phyloP scores from a whole-genome alignment of 2,113 vertebrate genomes.

The Centropus unirufus region DNA sequence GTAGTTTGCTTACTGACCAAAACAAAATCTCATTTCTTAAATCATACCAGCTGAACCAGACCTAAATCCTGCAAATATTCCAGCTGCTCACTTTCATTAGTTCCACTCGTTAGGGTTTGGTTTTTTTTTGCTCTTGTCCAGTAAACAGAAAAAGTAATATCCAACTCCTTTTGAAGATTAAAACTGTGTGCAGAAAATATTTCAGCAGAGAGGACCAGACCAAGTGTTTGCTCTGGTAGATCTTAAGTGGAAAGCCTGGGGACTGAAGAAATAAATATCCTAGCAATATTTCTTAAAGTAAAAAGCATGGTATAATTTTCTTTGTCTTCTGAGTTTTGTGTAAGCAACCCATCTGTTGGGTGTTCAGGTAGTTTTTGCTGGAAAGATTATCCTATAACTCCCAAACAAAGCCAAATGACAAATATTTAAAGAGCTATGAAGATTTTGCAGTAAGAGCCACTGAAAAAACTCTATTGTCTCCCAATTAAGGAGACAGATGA shows the following conservation, averaged over 20 bases:
- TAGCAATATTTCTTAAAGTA: not conserved
- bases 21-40: not conserved
- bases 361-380: constrained; percentile 21
- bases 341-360: not conserved
- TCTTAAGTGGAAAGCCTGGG: not conserved
- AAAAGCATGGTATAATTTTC: not conserved
- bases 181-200: not conserved
- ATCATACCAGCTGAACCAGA: not conserved
- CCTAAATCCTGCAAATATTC: not conserved
- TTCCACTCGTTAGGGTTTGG: not conserved
- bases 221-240: not conserved
- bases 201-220: not conserved
- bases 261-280: not conserved
- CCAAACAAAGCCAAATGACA: constrained; percentile 18
- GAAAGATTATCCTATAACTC: not conserved
- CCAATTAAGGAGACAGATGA: not conserved
- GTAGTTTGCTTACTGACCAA: not conserved
- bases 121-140: not conserved
- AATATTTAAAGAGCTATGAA: constrained; percentile 7
- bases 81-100: not conserved
- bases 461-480: not conserved
- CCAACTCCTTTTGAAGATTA: not conserved
- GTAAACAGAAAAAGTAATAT: not conserved
- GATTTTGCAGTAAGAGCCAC: not conserved
- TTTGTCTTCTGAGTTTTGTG: constrained; percentile 1